Percentiles rank a stretch among this genome's conserved stretches.
Conservation (phyloP, 1,140 invertebrate genomes). For the Formica selysi region DNA sequence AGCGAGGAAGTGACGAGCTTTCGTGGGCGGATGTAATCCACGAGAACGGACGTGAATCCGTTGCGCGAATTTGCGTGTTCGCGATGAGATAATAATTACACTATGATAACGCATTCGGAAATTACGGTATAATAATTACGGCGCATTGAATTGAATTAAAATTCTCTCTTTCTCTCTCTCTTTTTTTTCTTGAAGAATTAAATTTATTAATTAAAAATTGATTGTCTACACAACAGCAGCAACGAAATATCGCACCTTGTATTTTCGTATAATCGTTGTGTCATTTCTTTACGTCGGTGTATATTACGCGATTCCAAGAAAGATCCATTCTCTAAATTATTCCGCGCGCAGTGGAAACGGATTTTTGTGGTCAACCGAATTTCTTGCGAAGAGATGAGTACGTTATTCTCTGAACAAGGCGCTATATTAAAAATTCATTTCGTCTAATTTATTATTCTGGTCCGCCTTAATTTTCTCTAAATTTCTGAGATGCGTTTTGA, state of each 20-base stretch:
- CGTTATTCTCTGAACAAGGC: background rate
- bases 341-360: slow-evolving; percentile 10
- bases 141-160: background rate
- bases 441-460: background rate
- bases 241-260: background rate
- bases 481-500: background rate
- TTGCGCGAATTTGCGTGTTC: background rate
- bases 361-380: slow-evolving; percentile 12
- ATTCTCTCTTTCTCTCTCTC: too few relatives aligned
- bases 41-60: background rate
- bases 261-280: background rate
- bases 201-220: slow-evolving; percentile 9
- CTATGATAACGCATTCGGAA: too few relatives aligned
- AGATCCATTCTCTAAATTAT: background rate
- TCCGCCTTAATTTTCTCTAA: background rate
- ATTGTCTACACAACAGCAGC: background rate
- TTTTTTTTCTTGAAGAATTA: background rate
- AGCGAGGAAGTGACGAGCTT: slow-evolving; percentile 36
- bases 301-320: slow-evolving; percentile 9
- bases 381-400: slow-evolving; percentile 21
- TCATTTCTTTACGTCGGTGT: background rate
- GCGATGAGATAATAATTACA: background rate
- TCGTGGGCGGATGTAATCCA: background rate
- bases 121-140: background rate
- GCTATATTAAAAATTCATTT: background rate